Conservation (phyloP, 2,797 vertebrate genomes). For the Gorsachius magnificus region DNA sequence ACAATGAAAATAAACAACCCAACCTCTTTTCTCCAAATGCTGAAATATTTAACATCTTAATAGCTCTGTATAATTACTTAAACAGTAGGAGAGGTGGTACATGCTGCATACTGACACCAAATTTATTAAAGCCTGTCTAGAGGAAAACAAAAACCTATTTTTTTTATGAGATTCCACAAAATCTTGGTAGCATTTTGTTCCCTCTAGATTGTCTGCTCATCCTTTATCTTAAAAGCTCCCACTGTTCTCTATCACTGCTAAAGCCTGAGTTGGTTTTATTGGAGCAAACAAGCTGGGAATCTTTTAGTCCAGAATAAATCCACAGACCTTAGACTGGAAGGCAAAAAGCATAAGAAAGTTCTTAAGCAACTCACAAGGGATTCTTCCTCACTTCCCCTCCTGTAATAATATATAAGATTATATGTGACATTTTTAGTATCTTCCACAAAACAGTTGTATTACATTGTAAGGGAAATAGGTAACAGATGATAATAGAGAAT, state of each 20-base stretch:
- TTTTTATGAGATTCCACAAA: neutral
- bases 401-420: neutral
- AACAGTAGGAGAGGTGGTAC: neutral
- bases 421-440: neutral
- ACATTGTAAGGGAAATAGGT: neutral
- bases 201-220: neutral
- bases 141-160: neutral
- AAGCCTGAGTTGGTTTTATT: neutral
- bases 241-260: neutral
- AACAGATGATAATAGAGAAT: neutral
- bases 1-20: neutral
- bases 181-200: neutral
- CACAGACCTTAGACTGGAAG: neutral
- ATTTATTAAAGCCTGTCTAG: neutral
- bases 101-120: neutral
- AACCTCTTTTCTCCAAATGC: neutral
- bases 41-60: constrained; percentile 13
- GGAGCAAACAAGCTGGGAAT: neutral
- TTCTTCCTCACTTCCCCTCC: neutral
- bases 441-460: neutral
- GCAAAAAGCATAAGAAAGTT: neutral
- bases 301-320: neutral
- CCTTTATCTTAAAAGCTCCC: neutral
- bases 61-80: neutral
- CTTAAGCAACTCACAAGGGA: neutral